Evolutionary conservation across 1,140 invertebrate species (phyloP).

Genomic region (Micrasema longulum): DNA sequence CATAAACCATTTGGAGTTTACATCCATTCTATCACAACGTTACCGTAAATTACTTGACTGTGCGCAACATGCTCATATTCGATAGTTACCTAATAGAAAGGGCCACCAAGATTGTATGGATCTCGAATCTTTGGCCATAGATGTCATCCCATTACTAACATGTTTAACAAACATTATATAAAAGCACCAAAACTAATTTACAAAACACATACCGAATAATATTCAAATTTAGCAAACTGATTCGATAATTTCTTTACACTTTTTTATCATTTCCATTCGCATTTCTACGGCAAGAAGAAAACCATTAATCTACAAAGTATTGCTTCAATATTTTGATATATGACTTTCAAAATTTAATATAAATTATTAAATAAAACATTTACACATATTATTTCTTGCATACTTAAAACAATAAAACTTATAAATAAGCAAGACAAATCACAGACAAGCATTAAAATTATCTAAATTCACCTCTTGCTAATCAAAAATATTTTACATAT

Average conservation of each 20-base stretch:
- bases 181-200: background rate
- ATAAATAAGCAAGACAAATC: slow-evolving; percentile 39
- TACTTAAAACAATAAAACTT: slow-evolving; percentile 28
- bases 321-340: slow-evolving; percentile 29
- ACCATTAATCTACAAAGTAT: slow-evolving; percentile 34
- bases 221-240: background rate
- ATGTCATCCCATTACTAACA: background rate
- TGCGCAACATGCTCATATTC: slow-evolving; percentile 5
- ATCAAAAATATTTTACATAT: background rate
- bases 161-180: slow-evolving; percentile 2
- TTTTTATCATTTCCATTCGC: slow-evolving; percentile 22
- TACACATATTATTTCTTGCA: no score
- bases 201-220: background rate
- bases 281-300: slow-evolving; percentile 25
- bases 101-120: slow-evolving; percentile 5
- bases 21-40: slow-evolving; percentile 7
- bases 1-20: no score
- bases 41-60: background rate
- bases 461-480: background rate
- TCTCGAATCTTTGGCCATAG: slow-evolving; percentile 4
- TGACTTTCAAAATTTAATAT: slow-evolving; percentile 33
- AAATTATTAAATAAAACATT: slow-evolving; percentile 30
- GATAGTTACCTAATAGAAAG: slow-evolving; percentile 4
- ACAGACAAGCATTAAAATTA: slow-evolving; percentile 44
- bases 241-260: slow-evolving; percentile 21